Evolutionary conservation across 2,113 vertebrate species (phyloP), one percentile per base, ranked within the genome.

Genomic region (Austrofundulus limnaeus): DNA sequence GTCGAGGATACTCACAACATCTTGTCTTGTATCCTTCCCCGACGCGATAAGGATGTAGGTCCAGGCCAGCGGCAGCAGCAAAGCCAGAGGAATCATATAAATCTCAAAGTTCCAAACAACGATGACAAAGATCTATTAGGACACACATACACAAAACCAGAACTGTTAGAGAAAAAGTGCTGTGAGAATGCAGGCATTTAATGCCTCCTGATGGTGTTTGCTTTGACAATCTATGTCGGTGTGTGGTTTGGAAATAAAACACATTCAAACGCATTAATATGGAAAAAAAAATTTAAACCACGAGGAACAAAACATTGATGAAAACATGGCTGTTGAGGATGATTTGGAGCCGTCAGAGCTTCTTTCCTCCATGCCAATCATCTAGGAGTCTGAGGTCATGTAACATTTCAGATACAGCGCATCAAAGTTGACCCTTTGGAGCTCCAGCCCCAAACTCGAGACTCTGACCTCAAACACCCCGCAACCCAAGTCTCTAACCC

Each of bases 91-190:
- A 87, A 98, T 92, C 96, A 98, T 96, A 86, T 97, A 99, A 88
- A 98, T 92, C 88, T 99, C 97, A 89, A 99, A 99, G 93, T 99
- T 99, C 97, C 97, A 99, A 72, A 98, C 95, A 53, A 96, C 91
- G 66, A 98, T 78, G 70, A 98, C 93, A 80, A 98, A 99, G 87
- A 99, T 88, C 97, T 99, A 61, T 56, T 85, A 79, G 53, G 24
- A 67, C 43, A 78, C 39, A 69, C 79, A 52, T 68, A 45, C 70
- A 73, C 37, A 65, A 34, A 10, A 10, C 6, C 6, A 34, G 57
- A 82, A 42, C n/a, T 23, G n/a, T 14, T 37, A 75, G 49, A 10
- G 31, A 56, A 66, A 72, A 49, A 59, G 24, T 23, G 41, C 23
- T 34, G 19, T 4, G 42, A 48, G 25, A 64, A 61, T 47, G 64